Evolutionary conservation across 2,113 vertebrate genomes (phyloP).

Genomic region (Terrapene triunguis): DNA sequence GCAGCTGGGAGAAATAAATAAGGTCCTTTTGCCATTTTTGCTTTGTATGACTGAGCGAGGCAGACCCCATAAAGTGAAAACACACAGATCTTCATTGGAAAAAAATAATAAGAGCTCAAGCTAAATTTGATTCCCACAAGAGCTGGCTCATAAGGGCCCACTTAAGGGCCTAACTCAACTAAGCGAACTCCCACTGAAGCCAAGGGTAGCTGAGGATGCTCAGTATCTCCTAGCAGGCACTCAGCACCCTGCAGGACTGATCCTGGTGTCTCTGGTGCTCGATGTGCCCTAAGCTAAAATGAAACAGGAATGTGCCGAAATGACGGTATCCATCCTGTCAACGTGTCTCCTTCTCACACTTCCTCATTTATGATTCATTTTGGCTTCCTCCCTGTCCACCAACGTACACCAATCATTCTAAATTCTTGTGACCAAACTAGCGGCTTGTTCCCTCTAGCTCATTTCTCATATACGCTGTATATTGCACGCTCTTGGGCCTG

Average conservation of each 20-base stretch:
- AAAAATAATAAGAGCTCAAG: not conserved
- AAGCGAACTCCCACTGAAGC: not conserved
- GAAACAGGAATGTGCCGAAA: not conserved
- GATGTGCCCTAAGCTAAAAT: rapidly evolving
- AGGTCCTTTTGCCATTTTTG: not conserved
- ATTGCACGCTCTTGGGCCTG: not conserved
- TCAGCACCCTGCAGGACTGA: not conserved
- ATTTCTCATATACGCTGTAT: not conserved
- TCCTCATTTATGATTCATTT: rapidly evolving
- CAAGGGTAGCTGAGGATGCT: not conserved
- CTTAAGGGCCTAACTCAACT: not conserved
- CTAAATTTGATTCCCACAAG: not conserved
- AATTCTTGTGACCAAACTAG: not conserved
- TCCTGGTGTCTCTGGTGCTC: no score
- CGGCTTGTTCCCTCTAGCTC: not conserved
- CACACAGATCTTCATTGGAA: not conserved
- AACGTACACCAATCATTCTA: not conserved
- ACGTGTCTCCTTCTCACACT: not conserved
- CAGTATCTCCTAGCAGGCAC: not conserved
- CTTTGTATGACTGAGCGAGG: not conserved
- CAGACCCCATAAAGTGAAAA: not conserved
- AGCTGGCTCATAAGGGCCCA: not conserved
- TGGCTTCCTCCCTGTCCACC: not conserved
- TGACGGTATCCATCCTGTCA: not conserved
- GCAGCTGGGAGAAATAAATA: not conserved